phyloP scores from a whole-genome alignment of 2,113 vertebrate species.

The Nipponia nippon region DNA sequence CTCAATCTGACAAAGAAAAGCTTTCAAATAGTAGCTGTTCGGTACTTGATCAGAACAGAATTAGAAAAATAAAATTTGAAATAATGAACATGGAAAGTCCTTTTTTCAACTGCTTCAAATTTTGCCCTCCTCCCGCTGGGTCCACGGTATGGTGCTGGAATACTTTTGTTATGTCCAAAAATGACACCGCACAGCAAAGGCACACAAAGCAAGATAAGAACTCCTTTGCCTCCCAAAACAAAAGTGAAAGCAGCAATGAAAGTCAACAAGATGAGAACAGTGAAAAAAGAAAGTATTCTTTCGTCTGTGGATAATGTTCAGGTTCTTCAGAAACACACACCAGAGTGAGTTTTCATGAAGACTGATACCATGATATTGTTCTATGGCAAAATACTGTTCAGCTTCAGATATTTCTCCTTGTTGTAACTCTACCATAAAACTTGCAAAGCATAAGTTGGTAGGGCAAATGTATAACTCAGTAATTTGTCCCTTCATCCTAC shows the following conservation, averaged over 20 bases:
- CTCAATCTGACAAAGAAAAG: background rate
- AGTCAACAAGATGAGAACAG: background rate
- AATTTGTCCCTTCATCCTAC: background rate
- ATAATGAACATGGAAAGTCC: accelerated
- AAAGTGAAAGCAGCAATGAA: background rate
- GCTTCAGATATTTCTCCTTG: background rate
- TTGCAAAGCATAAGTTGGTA: background rate
- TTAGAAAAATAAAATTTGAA: background rate
- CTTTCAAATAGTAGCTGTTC: background rate
- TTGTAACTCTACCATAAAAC: background rate
- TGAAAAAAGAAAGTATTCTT: background rate
- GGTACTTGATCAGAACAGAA: background rate
- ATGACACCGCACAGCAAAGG: background rate
- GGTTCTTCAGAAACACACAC: background rate
- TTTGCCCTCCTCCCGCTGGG: background rate
- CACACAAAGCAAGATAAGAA: background rate
- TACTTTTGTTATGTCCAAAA: background rate
- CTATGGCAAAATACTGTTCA: background rate
- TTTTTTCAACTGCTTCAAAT: background rate
- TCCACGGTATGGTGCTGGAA: background rate
- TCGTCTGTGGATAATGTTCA: background rate
- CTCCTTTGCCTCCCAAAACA: background rate
- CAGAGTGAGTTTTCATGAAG: background rate
- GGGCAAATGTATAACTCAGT: background rate
- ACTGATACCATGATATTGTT: background rate